Evolutionary conservation across 2,888 invertebrate species (phyloP).

Genomic region (Melitaea athalia): DNA sequence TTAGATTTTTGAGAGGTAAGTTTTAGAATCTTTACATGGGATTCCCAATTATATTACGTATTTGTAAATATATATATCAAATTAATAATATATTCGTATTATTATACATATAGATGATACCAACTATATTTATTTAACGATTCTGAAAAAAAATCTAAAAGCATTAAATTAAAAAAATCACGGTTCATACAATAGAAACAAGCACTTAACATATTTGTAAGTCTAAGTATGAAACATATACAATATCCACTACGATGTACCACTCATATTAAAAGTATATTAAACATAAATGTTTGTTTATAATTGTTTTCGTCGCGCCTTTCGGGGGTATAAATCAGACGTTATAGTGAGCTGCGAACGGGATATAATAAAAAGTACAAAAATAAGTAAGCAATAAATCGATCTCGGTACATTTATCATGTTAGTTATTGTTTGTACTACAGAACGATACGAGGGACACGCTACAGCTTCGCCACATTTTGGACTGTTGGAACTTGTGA

Average conservation of each 20-base stretch:
- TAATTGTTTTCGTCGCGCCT: constrained; percentile 47
- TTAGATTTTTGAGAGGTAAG: too few species aligned
- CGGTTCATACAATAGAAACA: not conserved
- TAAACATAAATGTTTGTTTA: constrained; percentile 38
- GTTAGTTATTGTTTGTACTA: constrained; percentile 58
- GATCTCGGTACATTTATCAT: constrained; percentile 65
- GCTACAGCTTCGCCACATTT: constrained; percentile 26
- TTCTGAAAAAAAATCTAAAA: too few species aligned
- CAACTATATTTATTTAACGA: too few species aligned
- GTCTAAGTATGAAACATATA: not conserved
- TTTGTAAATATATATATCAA: too few species aligned
- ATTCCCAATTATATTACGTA: too few species aligned
- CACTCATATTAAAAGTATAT: constrained; percentile 25
- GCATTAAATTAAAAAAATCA: too few species aligned
- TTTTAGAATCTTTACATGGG: too few species aligned
- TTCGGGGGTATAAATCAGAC: constrained; percentile 50
- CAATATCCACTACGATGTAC: constrained; percentile 5
- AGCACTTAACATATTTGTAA: too few species aligned
- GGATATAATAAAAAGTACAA: constrained; percentile 63
- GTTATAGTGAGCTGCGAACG: constrained; percentile 46
- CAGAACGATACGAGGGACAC: constrained; percentile 30
- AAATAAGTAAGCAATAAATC: constrained; percentile 60
- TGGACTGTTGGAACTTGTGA: constrained; percentile 11
- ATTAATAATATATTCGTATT: too few species aligned
- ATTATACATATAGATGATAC: too few species aligned